Evolutionary conservation across 2,888 invertebrate species (phyloP), one percentile per base, ranked within the genome.

Genomic region (Pristionchus exspectatus): DNA sequence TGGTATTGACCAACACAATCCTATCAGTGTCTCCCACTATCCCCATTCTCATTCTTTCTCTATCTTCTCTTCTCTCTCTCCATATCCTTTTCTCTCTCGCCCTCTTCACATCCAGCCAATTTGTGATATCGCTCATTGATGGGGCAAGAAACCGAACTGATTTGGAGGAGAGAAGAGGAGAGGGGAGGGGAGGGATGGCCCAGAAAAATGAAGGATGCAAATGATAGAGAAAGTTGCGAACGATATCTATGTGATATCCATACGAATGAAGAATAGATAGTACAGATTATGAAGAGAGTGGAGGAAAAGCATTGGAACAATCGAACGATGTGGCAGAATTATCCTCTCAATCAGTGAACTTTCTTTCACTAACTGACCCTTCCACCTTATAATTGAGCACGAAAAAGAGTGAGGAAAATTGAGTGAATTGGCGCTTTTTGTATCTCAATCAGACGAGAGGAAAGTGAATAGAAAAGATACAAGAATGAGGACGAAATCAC

Each of bases 141-240:
- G 69, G 69, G 69, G n/a, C 69, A 69, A 69, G 69, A 69, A 69
- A 69, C 69, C 69, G 69, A 69, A 69, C 69, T 69, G 69, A 69
- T 69, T 69, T 27, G 69, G 69, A 30, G 69, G 30, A n/a, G 69
- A n/a, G 69, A n/a, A n/a, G 63, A 63, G 7, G n/a, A 24, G 63
- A n/a, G 63, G 63, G 63, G 24, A n/a, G 63, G 14, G 63, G 7
- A 5, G 63, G 63, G n/a, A n/a, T 63, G 63, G 63, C 63, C 63
- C 63, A 63, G 63, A 63, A 69, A 69, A 69, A 69, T 30, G 30
- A 30, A 69, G 69, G 30, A 30, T 69, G 69, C 69, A 69, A 38
- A 50, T 69, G 69, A 69, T 69, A 69, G 69, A 69, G 69, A 69
- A 69, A 69, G 69, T 69, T 27, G 69, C 69, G 69, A 69, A 69